Conservation (phyloP, 2,888 invertebrate species). For the Agrochola circellaris region DNA sequence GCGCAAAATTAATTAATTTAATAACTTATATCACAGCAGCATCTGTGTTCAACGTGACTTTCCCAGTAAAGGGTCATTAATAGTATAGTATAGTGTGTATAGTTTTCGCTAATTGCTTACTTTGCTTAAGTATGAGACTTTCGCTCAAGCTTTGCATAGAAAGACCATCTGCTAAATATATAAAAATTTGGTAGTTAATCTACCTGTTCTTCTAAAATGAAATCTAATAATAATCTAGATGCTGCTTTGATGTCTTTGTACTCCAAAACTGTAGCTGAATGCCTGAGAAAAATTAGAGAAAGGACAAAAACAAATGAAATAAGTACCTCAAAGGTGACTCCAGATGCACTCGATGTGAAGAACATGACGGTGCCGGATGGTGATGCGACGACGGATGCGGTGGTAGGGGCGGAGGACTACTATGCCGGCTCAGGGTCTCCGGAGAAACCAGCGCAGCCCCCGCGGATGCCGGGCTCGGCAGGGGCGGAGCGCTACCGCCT, state of each 20-base stretch:
- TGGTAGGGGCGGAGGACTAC: slow-evolving; percentile 89
- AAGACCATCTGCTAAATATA: background rate
- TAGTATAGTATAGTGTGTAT: background rate
- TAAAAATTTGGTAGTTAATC: background rate
- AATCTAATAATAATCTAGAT: no score
- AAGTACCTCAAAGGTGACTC: slow-evolving; percentile 89
- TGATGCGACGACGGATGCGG: slow-evolving; percentile 90
- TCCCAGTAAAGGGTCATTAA: background rate
- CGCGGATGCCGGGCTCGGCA: slow-evolving; percentile 94
- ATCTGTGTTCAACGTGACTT: slow-evolving; percentile 10
- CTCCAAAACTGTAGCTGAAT: no score
- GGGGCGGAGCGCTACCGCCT: slow-evolving; percentile 89
- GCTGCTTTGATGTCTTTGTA: no score
- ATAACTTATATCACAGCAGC: slow-evolving; percentile 1
- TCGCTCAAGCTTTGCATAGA: background rate
- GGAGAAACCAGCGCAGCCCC: slow-evolving; percentile 94
- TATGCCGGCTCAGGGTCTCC: slow-evolving; percentile 93
- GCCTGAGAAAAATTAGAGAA: background rate
- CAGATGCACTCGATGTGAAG: slow-evolving; percentile 90
- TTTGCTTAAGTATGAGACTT: background rate
- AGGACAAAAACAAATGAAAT: background rate
- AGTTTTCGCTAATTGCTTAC: background rate
- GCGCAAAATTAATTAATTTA: slow-evolving; percentile 35
- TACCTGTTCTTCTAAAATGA: background rate
- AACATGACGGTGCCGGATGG: slow-evolving; percentile 88